phyloP scores from a whole-genome alignment of 2,113 vertebrate genomes.

The Pseudolaguvia tuberculata region DNA sequence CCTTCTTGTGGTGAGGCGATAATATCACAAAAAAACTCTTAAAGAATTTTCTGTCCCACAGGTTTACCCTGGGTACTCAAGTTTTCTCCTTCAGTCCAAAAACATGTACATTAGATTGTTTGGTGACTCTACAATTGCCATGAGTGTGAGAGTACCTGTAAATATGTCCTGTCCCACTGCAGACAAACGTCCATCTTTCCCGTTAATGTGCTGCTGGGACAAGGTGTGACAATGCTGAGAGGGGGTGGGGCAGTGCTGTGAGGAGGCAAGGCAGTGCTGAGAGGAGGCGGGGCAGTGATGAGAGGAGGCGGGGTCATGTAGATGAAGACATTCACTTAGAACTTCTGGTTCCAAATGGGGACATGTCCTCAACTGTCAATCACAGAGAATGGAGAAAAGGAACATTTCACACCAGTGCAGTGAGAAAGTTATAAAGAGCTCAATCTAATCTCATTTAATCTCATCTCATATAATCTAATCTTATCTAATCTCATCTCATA shows the following conservation, averaged over 20 bases:
- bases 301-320: no score
- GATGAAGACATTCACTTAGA: constrained; percentile 82
- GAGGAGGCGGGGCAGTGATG: constrained; percentile 70
- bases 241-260: constrained; percentile 61
- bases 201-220: constrained; percentile 75
- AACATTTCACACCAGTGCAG: neutral
- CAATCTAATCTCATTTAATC: neutral
- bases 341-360: constrained; percentile 80
- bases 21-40: no score
- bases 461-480: neutral
- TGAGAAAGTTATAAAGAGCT: no score
- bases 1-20: no score
- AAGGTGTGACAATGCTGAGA: constrained; percentile 60
- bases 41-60: no score
- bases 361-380: constrained; percentile 75
- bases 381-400: constrained; percentile 20
- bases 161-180: constrained; percentile 80
- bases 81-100: no score
- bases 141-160: constrained; percentile 72
- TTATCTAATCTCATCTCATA: neutral
- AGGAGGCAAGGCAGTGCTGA: constrained; percentile 47
- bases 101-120: no score
- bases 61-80: no score
- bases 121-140: no score
- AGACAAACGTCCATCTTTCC: constrained; percentile 73